Conservation (phyloP, 2,888 invertebrate species). For the Punctoribates punctum region DNA sequence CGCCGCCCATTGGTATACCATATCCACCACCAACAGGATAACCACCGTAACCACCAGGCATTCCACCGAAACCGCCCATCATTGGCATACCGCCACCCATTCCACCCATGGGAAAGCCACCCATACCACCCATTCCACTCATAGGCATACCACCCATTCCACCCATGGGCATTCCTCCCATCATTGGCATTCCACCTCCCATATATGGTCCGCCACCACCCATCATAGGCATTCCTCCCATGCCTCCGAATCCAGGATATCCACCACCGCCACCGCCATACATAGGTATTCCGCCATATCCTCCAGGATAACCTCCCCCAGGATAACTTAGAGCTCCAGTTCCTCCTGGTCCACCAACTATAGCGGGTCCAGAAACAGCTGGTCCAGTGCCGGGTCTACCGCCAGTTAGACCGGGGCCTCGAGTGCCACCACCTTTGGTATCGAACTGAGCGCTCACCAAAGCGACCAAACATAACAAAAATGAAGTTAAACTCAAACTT, state of each 20-base stretch:
- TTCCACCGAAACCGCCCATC: background rate
- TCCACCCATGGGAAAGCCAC: background rate
- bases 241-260: background rate
- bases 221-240: background rate
- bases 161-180: background rate
- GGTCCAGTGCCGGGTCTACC: background rate
- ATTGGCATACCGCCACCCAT: background rate
- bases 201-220: background rate
- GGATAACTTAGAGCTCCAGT: background rate
- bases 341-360: background rate
- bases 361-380: background rate
- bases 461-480: background rate
- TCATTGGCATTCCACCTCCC: background rate
- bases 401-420: slow-evolving; percentile 4
- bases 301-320: background rate
- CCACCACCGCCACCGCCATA: background rate
- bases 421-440: background rate
- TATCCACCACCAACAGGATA: background rate
- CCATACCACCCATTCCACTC: background rate
- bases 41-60: slow-evolving; percentile 1
- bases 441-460: background rate
- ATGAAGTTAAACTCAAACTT: background rate
- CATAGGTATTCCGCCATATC: background rate
- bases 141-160: background rate
- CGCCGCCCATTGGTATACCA: background rate